Base-by-base conservation (phyloP, 2,113 vertebrate species). In the Nothocercus julius region DNA sequence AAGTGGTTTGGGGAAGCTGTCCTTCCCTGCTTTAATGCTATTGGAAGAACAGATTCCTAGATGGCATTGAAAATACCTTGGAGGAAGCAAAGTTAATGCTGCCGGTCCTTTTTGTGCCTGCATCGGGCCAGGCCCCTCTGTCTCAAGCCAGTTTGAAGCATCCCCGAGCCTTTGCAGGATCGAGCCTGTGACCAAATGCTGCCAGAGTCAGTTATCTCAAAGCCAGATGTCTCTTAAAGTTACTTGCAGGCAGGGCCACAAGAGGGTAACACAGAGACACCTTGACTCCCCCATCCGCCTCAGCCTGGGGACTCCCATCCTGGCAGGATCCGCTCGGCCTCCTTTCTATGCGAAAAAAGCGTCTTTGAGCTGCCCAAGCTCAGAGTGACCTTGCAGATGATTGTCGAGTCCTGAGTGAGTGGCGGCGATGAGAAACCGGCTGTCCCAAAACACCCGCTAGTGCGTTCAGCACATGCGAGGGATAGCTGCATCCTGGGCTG, bases 211-310 rank as follows among this genome's bases (percentile, higher is more conserved):
- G 25, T 28, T n/a, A 63, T 20, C n/a, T 40, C 32, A 45, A 19
- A 75, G 32, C 24, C 24, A 34, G 25, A 9, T 61, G 30, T 61
- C 38, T 80, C 38, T 17, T 42, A 38, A 5, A 74, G 28, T 24
- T 32, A 15, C 1, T 2, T 32, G 47, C 0, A 0, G 16, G 21
- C 44, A 0, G 3, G 13, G 30, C 45, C 13, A 9, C 0, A 1
- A 49, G 69, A 49, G 38, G 32, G n/a, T 38, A 53, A 34, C 13
- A 25, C 34, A 62, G 56, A 19, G 19, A 30, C 17, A 44, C 34
- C 1, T 0, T 28, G 45, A 36, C 8, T 36, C 14, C n/a, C 28
- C 25, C 1, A 3, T 42, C 18, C 21, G 28, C 68, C 59, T n/a
- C 0, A 2, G 44, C 40, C 30, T 34, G 1, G 7, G 30, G 34